These are phyloP conservation scores for Alcedo atthis DNA, from an alignment of 2,797 vertebrate species.

Conservation along the genomic window DNA sequence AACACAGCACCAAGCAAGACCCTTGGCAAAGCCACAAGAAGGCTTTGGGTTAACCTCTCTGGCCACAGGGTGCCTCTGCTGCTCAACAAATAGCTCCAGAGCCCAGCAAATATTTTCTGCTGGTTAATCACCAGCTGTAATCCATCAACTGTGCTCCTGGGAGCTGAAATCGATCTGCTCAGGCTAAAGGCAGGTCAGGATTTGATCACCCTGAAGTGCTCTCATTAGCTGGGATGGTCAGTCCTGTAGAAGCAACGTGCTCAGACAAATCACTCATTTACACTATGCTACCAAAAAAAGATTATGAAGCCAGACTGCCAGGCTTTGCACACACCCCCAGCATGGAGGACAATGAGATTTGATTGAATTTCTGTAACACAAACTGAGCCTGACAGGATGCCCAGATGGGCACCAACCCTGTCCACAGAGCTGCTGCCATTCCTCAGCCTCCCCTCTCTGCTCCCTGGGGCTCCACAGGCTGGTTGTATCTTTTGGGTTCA, in stretches of 20 bases:
- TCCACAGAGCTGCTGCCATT: not conserved
- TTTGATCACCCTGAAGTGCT: conserved; percentile 18
- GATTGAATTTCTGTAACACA: not conserved
- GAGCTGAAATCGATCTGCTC: not conserved
- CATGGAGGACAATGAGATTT: not conserved
- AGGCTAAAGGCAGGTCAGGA: conserved; percentile 31
- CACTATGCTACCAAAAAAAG: not conserved
- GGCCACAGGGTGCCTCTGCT: conserved; percentile 71
- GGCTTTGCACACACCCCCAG: not conserved
- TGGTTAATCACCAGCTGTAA: conserved; percentile 52
- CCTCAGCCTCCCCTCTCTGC: not conserved
- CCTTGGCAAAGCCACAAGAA: not conserved
- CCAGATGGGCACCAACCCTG: not conserved
- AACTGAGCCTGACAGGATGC: not conserved
- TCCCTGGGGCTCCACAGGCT: fast-evolving
- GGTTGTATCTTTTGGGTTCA: not conserved
- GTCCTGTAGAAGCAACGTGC: not conserved
- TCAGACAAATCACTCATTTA: conserved; percentile 11
- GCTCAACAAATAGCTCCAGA: conserved; percentile 40
- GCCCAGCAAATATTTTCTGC: not conserved
- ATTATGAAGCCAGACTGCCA: not conserved
- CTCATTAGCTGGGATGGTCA: conserved; percentile 19
- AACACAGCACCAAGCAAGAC: not conserved
- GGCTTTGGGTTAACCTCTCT: conserved; percentile 56
- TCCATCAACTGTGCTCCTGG: not conserved